Base-by-base conservation (phyloP, 2,113 vertebrate species). In the Rhineura floridana region DNA sequence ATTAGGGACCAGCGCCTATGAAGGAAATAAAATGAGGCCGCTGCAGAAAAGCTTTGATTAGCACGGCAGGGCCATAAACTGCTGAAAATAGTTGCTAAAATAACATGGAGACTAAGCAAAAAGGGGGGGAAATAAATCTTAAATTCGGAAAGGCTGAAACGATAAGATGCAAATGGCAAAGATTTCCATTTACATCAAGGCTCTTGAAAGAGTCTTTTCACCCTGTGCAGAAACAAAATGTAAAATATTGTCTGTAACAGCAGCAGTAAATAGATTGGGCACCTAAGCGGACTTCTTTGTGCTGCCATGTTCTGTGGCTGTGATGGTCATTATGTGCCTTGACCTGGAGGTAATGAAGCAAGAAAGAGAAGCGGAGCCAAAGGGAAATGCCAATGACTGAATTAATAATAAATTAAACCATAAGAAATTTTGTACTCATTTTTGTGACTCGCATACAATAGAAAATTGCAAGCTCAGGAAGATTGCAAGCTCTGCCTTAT, bases 1-100 rank as follows among this genome's bases (percentile, higher is more conserved):
- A 97, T 96, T 96, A 96, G 93, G 90, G 78, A 88, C 92, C 5
- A 9, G 15, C 81, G 89, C 89, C 70, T 87, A 79, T 77, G 81
- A 70, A 83, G 55, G 88, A 81, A 91, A 92, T 90, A 91, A 96
- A 96, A 87, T 4, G 88, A 94, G 76, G 44, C 48, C 28, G 1
- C 48, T 2, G 33, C 80, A 93, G 89, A 87, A 86, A 87, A 73
- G 79, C 85, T 93, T 94, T 95, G 90, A 95, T 91, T 90, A 94
- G 87, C 82, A 59, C n/a, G 62, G 50, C 86, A 78, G 90, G 92
- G 92, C 50, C 92, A 75, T 90, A 93, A 91, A 39, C 39, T 72
- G 55, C 62, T 90, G 89, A 52, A 91, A 85, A 86, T n/a, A 69
- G 59, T 81, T 94, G 85, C 87, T 23, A 33, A 81, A 81, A 83